Conservation (phyloP, 2,113 vertebrate species). For the Delphinapterus leucas region DNA sequence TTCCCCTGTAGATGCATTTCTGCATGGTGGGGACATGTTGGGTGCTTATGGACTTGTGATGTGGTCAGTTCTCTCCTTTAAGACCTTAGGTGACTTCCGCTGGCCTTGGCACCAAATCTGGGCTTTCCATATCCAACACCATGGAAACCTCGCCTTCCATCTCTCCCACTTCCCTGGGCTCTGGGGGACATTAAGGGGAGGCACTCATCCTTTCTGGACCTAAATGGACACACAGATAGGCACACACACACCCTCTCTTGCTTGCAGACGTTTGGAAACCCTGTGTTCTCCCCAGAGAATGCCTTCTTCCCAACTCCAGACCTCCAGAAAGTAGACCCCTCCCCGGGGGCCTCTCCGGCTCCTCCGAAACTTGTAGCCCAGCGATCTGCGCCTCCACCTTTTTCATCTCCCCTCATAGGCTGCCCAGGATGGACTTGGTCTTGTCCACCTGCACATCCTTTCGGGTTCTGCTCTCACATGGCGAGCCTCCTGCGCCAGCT, state of each 20-base stretch:
- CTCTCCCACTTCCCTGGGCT: neutral
- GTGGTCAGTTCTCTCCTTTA: neutral
- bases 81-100: neutral
- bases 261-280: neutral
- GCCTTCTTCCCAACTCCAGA: too few relatives aligned
- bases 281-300: fast-evolving
- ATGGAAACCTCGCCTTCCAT: fast-evolving
- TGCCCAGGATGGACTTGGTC: too few relatives aligned
- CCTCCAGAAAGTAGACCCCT: neutral
- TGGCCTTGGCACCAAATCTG: fast-evolving
- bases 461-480: neutral
- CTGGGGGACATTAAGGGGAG: neutral
- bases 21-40: fast-evolving
- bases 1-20: neutral
- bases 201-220: neutral
- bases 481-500: fast-evolving
- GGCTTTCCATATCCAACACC: neutral
- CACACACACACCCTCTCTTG: neutral
- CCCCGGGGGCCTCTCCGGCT: fast-evolving
- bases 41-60: neutral
- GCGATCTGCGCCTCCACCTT: neutral
- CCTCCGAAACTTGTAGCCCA: fast-evolving
- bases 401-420: neutral
- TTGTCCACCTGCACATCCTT: neutral
- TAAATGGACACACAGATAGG: too few relatives aligned